Evolutionary conservation across 2,113 vertebrate species (phyloP).

Genomic region (Chamaea fasciata): DNA sequence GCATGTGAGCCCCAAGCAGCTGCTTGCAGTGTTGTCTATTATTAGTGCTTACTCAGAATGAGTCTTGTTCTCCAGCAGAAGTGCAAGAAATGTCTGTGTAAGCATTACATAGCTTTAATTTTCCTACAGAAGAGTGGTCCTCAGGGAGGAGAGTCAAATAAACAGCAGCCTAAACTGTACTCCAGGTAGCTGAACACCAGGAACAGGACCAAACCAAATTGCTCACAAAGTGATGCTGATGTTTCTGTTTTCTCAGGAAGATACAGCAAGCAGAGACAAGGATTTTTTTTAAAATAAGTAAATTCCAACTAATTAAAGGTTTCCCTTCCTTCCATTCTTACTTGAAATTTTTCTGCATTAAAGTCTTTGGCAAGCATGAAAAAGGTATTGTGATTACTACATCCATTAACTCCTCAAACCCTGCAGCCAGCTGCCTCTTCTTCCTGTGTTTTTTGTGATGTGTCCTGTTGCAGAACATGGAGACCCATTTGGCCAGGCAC

Average conservation of each 20-base stretch:
- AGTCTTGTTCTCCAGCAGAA: not conserved
- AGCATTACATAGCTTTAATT: constrained; percentile 44
- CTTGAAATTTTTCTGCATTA: not conserved
- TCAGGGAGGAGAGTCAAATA: constrained; percentile 38
- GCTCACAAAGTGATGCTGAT: constrained; percentile 28
- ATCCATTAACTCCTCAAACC: not conserved
- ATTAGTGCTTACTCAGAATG: constrained; percentile 34
- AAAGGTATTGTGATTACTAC: not conserved
- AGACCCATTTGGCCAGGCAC: not conserved
- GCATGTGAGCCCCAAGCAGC: not conserved
- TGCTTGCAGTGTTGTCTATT: not conserved
- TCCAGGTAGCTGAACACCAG: not conserved
- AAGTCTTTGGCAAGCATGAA: not conserved
- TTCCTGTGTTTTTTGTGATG: not conserved
- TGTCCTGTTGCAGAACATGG: not conserved
- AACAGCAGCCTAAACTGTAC: constrained; percentile 26
- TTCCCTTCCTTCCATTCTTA: not conserved
- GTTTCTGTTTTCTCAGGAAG: not conserved
- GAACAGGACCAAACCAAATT: not conserved
- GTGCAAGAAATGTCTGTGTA: constrained; percentile 29
- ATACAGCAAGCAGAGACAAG: not conserved
- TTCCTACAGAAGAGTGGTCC: constrained; percentile 23
- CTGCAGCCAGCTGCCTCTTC: not conserved
- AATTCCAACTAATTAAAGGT: constrained; percentile 22
- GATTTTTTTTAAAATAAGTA: not conserved